phyloP scores from a whole-genome alignment of 2,797 vertebrate species.

The Hephaestus fuliginosus region DNA sequence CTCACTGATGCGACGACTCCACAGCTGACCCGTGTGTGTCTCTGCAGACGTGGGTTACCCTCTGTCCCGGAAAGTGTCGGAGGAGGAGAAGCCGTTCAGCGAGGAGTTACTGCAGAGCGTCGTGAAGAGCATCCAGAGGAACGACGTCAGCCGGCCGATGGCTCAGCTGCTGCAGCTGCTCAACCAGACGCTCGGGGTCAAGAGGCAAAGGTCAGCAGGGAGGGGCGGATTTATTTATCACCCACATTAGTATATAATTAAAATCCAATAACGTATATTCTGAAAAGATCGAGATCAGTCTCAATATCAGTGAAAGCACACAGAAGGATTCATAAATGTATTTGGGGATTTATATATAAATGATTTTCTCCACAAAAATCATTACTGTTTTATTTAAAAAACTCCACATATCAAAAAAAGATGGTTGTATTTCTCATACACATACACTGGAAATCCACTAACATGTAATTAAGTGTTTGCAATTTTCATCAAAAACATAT shows the following conservation, averaged over 20 bases:
- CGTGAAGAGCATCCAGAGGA: conserved; percentile 97
- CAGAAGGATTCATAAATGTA: no score
- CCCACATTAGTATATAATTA: not conserved
- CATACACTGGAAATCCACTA: no score
- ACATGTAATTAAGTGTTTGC: no score
- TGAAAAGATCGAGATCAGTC: not conserved
- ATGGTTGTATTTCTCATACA: no score
- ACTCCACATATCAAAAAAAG: no score
- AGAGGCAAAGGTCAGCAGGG: conserved; percentile 90
- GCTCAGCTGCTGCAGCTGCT: conserved; percentile 93
- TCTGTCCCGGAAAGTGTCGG: conserved; percentile 75
- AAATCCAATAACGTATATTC: not conserved
- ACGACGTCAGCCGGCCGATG: conserved; percentile 95
- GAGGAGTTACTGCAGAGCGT: conserved; percentile 93
- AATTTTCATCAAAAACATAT: no score
- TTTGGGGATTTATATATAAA: no score
- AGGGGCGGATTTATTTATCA: not conserved
- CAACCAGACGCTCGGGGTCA: conserved; percentile 90
- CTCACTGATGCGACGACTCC: not conserved
- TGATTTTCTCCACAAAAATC: no score
- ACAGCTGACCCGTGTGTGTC: conserved; percentile 3
- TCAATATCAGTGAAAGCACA: no score
- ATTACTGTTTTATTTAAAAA: no score
- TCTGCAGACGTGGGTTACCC: conserved; percentile 79
- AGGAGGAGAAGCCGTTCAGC: conserved; percentile 89